Percentiles rank a stretch among this genome's conserved stretches.
These are phyloP conservation scores for Ormyrus labotus DNA, from an alignment of 2,888 invertebrate species.

Conservation along the genomic window DNA sequence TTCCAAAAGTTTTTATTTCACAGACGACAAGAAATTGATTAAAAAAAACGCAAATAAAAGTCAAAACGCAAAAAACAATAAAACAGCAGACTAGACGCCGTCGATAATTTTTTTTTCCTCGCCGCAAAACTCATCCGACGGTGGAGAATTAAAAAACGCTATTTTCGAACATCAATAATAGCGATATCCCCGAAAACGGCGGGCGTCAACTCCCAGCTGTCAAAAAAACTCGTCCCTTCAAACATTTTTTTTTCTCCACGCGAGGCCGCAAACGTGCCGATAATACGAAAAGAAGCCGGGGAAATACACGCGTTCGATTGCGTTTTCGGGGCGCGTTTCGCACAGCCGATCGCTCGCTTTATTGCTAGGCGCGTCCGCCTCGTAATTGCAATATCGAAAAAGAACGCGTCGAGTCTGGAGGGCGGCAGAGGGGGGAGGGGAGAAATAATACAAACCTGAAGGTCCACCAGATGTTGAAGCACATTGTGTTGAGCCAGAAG, in stretches of 20 bases:
- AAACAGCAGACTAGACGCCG: no score
- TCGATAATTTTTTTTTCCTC: no score
- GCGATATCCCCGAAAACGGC: background rate
- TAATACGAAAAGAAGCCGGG: conserved; percentile 38
- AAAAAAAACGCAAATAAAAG: no score
- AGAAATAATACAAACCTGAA: conserved; percentile 83
- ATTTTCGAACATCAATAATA: no score
- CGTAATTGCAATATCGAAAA: conserved; percentile 49
- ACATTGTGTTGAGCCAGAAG: conserved; percentile 96
- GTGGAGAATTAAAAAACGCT: no score
- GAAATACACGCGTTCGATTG: conserved; percentile 25
- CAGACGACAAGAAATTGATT: no score
- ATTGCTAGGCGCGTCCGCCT: conserved; percentile 5
- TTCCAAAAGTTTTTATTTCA: no score
- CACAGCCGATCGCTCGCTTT: conserved; percentile 37
- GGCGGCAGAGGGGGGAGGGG: no score
- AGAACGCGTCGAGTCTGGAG: background rate
- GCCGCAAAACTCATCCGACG: no score
- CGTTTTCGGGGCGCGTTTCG: conserved; percentile 9
- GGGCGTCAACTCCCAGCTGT: background rate
- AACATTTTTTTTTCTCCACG: background rate
- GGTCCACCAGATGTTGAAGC: conserved; percentile 97
- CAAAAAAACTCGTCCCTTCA: conserved; percentile 6
- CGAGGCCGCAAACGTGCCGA: conserved; percentile 34
- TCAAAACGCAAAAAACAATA: no score